Percentiles rank a stretch among this genome's conserved stretches.
phyloP scores from a whole-genome alignment of 37 sponge, comb jelly and placozoan genomes.

The Corticium candelabrum region DNA sequence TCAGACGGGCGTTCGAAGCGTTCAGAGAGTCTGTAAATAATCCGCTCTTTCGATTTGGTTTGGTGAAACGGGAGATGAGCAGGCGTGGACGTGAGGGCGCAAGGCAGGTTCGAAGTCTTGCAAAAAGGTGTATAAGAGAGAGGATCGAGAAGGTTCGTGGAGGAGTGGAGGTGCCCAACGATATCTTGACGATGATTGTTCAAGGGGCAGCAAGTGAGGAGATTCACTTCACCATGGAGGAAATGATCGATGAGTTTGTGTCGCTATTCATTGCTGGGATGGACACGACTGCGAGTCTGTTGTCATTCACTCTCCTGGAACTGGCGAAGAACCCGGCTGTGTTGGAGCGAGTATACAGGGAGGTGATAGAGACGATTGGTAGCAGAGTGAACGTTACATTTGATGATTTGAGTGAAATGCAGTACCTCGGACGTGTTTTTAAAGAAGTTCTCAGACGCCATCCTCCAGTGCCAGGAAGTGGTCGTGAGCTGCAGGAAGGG shows the following conservation, averaged over 20 bases:
- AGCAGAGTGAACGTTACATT: not conserved
- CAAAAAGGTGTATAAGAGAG: not conserved
- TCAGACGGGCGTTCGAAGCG: too few species aligned
- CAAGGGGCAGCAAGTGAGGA: not conserved
- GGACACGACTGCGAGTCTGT: slow-evolving; percentile 16
- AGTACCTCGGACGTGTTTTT: slow-evolving; percentile 13
- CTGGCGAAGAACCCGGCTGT: slow-evolving; percentile 1
- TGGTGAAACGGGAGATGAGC: not conserved
- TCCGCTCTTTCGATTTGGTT: not conserved
- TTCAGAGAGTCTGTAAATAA: not conserved
- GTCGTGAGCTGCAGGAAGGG: not conserved
- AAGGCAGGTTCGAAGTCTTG: not conserved
- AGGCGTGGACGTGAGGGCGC: not conserved
- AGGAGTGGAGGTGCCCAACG: not conserved
- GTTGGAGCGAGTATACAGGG: not conserved
- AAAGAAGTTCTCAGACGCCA: slow-evolving; percentile 17
- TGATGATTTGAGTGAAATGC: slow-evolving; percentile 9
- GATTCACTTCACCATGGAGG: slow-evolving; percentile 6
- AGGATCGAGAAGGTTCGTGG: not conserved
- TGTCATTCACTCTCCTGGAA: not conserved
- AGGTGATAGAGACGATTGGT: slow-evolving; percentile 3
- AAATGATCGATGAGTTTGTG: slow-evolving; percentile 16
- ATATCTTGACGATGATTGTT: not conserved
- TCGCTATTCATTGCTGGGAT: slow-evolving; percentile 13
- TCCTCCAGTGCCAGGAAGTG: slow-evolving; percentile 1